Conservation (phyloP, 2,888 invertebrate genomes). For the Esperia sulphurella region DNA sequence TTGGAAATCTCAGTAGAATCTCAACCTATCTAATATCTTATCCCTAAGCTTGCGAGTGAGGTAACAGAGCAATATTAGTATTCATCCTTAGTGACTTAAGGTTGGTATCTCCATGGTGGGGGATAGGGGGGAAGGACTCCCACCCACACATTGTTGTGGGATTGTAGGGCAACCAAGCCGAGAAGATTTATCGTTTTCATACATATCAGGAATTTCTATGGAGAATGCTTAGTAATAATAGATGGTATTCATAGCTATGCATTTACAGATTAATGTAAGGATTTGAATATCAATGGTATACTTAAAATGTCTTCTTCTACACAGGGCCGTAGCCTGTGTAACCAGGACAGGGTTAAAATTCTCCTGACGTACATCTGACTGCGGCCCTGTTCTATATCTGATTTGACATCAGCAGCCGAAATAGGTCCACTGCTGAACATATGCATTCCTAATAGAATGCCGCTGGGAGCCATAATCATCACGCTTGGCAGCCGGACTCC, state of each 20-base stretch:
- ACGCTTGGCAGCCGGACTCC: too few relatives aligned
- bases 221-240: background rate
- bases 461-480: too few relatives aligned
- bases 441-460: too few relatives aligned
- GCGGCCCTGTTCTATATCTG: too few relatives aligned
- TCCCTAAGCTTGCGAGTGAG: background rate
- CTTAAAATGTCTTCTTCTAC: too few relatives aligned
- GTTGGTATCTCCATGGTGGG: background rate
- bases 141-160: background rate
- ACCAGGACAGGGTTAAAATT: too few relatives aligned
- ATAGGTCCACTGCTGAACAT: too few relatives aligned
- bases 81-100: slow-evolving; percentile 6
- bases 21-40: too few relatives aligned
- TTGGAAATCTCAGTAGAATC: too few relatives aligned
- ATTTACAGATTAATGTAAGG: background rate
- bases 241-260: background rate
- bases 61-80: slow-evolving; percentile 12
- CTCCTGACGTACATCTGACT: too few relatives aligned
- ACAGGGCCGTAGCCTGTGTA: too few relatives aligned
- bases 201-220: background rate
- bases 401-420: too few relatives aligned
- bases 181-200: background rate
- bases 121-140: background rate
- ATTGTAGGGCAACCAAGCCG: background rate
- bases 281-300: background rate